Percentiles rank a stretch among this genome's conserved stretches.
Conservation (phyloP, 2,113 vertebrate species). For the Nymphicus hollandicus region DNA sequence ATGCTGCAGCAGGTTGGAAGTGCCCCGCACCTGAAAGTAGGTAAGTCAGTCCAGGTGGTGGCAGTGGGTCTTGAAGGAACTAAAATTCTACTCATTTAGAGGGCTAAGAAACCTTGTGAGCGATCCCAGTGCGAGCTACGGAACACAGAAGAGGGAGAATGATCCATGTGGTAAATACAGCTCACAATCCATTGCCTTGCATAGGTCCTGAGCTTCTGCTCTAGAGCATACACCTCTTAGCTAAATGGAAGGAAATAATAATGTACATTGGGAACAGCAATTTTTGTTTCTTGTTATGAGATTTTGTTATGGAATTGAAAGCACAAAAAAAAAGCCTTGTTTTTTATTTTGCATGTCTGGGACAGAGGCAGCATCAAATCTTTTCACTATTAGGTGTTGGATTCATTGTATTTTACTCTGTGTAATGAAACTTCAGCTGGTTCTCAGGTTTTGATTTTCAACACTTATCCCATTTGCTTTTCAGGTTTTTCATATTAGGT, state of each 20-base stretch:
- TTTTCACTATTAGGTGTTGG: not conserved
- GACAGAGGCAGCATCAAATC: constrained; percentile 25
- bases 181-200: not conserved
- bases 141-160: not conserved
- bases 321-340: not conserved
- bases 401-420: not conserved
- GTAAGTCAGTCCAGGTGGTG: not conserved
- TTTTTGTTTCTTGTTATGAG: not conserved
- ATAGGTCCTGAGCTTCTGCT: not conserved
- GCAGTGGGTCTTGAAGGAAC: not conserved
- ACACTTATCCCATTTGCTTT: not conserved
- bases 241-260: not conserved
- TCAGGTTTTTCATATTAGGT: not conserved
- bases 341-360: not conserved
- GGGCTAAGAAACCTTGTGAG: not conserved
- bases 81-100: not conserved
- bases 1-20: constrained; percentile 69
- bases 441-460: not conserved
- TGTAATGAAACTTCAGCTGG: not conserved
- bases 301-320: not conserved
- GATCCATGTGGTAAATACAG: not conserved
- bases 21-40: constrained; percentile 56
- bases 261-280: not conserved
- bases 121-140: not conserved
- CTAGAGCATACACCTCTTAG: not conserved